Conservation (phyloP, 2,113 vertebrate genomes). For the Scartelaos histophorus region DNA sequence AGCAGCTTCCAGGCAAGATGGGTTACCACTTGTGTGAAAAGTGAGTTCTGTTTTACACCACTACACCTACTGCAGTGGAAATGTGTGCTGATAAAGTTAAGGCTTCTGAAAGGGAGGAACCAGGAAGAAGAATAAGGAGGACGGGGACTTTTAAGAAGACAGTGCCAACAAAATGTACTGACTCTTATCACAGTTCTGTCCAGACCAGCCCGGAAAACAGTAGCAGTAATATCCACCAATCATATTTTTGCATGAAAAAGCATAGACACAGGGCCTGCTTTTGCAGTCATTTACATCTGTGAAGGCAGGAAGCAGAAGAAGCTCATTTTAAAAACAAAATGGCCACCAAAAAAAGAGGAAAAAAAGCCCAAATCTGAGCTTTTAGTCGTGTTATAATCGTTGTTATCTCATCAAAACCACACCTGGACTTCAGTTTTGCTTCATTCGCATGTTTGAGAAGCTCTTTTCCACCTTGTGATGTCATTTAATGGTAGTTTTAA, state of each 20-base stretch:
- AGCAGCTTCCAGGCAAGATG: slow-evolving; percentile 31
- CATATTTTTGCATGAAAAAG: slow-evolving; percentile 98
- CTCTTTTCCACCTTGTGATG: too few species aligned
- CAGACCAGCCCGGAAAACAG: slow-evolving; percentile 96
- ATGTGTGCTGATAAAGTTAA: slow-evolving; percentile 38
- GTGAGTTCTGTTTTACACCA: slow-evolving; percentile 28
- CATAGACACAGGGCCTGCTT: slow-evolving; percentile 90
- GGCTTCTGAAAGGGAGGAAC: slow-evolving; percentile 18
- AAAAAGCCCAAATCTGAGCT: background rate
- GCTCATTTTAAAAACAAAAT: slow-evolving; percentile 35
- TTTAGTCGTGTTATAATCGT: too few species aligned
- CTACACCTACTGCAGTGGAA: slow-evolving; percentile 17
- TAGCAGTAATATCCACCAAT: slow-evolving; percentile 99
- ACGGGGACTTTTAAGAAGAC: slow-evolving; percentile 3
- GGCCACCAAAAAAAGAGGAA: slow-evolving; percentile 22
- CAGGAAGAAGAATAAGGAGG: slow-evolving; percentile 21
- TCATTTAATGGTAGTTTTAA: too few species aligned
- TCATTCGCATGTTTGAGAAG: too few species aligned
- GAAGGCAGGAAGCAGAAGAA: slow-evolving; percentile 78
- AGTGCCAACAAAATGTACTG: slow-evolving; percentile 80
- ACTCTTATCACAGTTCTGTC: slow-evolving; percentile 97
- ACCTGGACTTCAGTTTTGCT: too few species aligned
- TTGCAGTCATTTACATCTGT: slow-evolving; percentile 98
- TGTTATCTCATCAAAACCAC: too few species aligned
- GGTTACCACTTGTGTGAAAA: slow-evolving; percentile 48